A percentile compares a stretch with the other conserved stretches of the same genome.
Evolutionary conservation across 2,888 invertebrate genomes (phyloP).

Genomic region (Campoplex capitator): DNA sequence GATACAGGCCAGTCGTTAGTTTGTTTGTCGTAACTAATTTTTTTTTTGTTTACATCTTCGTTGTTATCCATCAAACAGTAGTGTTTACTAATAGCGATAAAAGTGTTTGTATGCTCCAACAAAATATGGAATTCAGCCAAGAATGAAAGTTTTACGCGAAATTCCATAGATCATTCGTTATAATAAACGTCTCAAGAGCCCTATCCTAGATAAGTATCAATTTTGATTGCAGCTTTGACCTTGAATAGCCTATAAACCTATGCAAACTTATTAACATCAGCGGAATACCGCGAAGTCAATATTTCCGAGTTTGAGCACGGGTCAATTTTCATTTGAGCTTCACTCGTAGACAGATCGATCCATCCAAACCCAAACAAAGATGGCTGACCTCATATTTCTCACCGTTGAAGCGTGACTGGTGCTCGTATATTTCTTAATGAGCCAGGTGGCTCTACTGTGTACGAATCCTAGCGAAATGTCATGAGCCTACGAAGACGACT

Average conservation of each 20-base stretch:
- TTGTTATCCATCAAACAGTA: background rate
- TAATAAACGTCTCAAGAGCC: too few relatives aligned
- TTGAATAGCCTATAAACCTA: background rate
- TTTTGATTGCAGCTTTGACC: background rate
- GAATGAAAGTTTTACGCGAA: too few relatives aligned
- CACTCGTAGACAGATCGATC: background rate
- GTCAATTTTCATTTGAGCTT: background rate
- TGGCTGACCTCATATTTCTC: constrained; percentile 3
- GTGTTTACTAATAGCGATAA: background rate
- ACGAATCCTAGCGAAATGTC: constrained; percentile 45
- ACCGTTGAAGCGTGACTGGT: constrained; percentile 28
- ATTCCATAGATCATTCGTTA: too few relatives aligned
- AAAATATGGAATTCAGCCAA: too few relatives aligned
- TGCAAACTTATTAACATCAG: background rate
- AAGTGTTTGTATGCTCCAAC: background rate
- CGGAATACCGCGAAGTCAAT: background rate
- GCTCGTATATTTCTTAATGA: constrained; percentile 30
- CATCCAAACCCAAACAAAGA: background rate
- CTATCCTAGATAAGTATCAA: too few relatives aligned
- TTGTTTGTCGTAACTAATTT: too few relatives aligned
- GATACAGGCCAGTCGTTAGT: too few relatives aligned
- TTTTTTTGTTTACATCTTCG: background rate
- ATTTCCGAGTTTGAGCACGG: background rate
- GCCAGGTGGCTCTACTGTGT: constrained; percentile 5
- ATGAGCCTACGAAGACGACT: constrained; percentile 26